Evolutionary conservation across 1,140 invertebrate species (phyloP).

Genomic region (Glossosoma conforme): DNA sequence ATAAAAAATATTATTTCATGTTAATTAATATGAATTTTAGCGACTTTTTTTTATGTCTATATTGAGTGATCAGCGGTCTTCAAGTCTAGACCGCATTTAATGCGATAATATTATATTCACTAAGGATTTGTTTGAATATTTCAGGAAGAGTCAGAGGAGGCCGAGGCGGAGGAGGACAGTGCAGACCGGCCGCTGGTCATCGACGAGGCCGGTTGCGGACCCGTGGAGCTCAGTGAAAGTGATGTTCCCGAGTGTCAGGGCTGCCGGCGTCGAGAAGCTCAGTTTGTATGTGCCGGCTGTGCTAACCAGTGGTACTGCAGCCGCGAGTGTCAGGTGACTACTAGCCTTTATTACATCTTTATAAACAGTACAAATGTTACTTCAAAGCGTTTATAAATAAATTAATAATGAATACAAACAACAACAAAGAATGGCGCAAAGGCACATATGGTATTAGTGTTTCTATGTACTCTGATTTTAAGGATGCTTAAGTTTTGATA

Average conservation of each 20-base stretch:
- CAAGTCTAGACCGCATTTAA: neutral
- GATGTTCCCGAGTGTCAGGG: slow-evolving; percentile 72
- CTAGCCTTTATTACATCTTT: slow-evolving; percentile 1
- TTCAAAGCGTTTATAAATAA: no score
- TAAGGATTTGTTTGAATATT: no score
- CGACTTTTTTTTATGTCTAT: no score
- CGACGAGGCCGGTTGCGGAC: slow-evolving; percentile 51
- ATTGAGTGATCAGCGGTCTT: no score
- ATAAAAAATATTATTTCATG: no score
- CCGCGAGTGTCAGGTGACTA: slow-evolving; percentile 74
- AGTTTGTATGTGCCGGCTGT: slow-evolving; percentile 82
- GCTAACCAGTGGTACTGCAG: slow-evolving; percentile 89
- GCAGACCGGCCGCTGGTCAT: slow-evolving; percentile 56
- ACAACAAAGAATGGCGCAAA: no score
- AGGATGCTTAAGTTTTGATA: no score
- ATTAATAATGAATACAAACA: no score
- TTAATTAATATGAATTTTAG: no score
- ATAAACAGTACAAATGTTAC: no score
- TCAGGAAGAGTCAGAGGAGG: slow-evolving; percentile 57
- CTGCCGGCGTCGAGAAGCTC: slow-evolving; percentile 68
- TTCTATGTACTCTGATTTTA: no score
- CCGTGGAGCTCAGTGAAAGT: slow-evolving; percentile 37
- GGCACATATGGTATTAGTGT: no score
- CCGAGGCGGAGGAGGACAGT: slow-evolving; percentile 51
- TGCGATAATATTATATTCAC: neutral